Percentiles rank a stretch among this genome's conserved stretches.
phyloP scores from a whole-genome alignment of 2,797 vertebrate genomes.

The Clarias laeviceps region DNA sequence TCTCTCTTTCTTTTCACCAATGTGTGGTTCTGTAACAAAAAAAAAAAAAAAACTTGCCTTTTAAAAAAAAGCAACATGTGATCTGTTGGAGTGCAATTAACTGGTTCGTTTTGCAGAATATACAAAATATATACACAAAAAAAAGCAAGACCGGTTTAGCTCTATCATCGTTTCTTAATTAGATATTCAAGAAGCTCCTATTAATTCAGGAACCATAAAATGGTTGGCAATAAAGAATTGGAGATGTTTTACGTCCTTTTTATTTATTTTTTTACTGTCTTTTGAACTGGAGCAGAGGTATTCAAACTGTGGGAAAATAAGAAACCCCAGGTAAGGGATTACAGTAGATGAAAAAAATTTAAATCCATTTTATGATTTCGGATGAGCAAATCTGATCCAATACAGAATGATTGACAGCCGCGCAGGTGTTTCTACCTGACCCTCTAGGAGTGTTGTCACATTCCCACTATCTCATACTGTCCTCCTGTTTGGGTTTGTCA shows the following conservation, averaged over 20 bases:
- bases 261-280: not conserved
- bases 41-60: not conserved
- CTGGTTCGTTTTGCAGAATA: conserved; percentile 72
- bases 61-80: conserved; percentile 70
- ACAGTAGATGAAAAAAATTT: not conserved
- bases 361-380: not conserved
- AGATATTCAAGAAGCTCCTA: not conserved
- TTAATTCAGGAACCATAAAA: not conserved
- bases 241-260: not conserved
- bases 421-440: not conserved
- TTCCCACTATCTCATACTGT: not conserved
- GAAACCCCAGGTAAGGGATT: not conserved
- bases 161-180: not conserved
- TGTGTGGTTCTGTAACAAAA: conserved; percentile 74
- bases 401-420: too few relatives aligned
- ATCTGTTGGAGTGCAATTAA: conserved; percentile 82
- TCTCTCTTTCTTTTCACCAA: conserved; percentile 36
- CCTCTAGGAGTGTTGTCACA: not conserved
- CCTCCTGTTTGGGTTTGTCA: not conserved
- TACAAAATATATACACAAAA: not conserved
- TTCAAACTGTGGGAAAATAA: not conserved
- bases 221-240: not conserved
- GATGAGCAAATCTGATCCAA: not conserved
- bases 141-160: not conserved
- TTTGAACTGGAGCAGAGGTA: not conserved